phyloP scores from a whole-genome alignment of 1,140 invertebrate genomes.

The Harlomillsia oculata region DNA sequence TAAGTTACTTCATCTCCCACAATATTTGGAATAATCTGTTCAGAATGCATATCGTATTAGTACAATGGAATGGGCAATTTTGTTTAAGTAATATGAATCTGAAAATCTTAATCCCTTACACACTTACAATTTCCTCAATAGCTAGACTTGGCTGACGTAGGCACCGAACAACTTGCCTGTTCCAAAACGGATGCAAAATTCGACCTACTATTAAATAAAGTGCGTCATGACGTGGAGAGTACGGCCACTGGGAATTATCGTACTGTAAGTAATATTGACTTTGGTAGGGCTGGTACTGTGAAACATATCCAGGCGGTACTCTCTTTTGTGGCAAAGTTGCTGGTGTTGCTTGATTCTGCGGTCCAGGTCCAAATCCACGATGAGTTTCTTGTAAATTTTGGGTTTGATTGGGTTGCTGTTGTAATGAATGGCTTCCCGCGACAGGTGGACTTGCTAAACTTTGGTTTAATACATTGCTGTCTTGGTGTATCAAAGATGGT shows the following conservation, averaged over 20 bases:
- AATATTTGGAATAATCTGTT: slow-evolving; percentile 29
- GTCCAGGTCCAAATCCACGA: no score
- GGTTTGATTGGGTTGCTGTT: no score
- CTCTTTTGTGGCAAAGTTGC: slow-evolving; percentile 1
- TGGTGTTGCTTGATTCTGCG: slow-evolving; percentile 5
- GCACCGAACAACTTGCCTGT: slow-evolving; percentile 38
- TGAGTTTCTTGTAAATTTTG: no score
- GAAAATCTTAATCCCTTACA: not conserved
- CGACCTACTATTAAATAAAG: slow-evolving; percentile 81
- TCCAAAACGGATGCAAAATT: slow-evolving; percentile 74
- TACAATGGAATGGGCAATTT: not conserved
- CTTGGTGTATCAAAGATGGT: not conserved
- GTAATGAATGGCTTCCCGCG: not conserved
- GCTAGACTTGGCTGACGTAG: slow-evolving; percentile 13
- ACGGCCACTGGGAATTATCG: slow-evolving; percentile 47
- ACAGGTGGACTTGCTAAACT: slow-evolving; percentile 12
- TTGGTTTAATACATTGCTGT: not conserved
- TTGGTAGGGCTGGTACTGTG: slow-evolving; percentile 24
- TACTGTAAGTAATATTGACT: slow-evolving; percentile 17
- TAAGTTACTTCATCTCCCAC: slow-evolving; percentile 28
- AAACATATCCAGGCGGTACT: no score
- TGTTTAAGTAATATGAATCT: slow-evolving; percentile 8
- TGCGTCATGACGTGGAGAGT: slow-evolving; percentile 83
- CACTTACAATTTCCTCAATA: slow-evolving; percentile 29
- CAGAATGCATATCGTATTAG: not conserved